Evolutionary conservation across 2,113 vertebrate genomes (phyloP).

Genomic region (Halcyon senegalensis): DNA sequence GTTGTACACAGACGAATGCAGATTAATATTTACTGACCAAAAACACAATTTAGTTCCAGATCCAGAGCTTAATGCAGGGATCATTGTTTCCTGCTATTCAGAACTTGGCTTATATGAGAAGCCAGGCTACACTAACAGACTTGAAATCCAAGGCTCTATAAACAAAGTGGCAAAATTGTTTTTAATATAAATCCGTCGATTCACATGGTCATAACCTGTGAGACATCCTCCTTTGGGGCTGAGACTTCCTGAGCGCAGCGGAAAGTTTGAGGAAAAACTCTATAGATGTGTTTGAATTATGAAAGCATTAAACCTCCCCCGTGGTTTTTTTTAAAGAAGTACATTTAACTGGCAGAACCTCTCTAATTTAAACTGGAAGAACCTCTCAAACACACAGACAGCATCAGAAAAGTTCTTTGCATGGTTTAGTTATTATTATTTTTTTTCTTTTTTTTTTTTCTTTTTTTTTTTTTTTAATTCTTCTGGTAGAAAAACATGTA

Average conservation of each 20-base stretch:
- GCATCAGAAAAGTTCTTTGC: background rate
- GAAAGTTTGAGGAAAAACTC: slow-evolving; percentile 46
- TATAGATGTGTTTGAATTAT: slow-evolving; percentile 7
- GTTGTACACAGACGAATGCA: background rate
- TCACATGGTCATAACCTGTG: background rate
- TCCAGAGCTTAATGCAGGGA: background rate
- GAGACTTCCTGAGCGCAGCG: slow-evolving; percentile 38
- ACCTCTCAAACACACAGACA: background rate
- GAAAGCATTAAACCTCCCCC: background rate
- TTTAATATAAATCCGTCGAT: slow-evolving; percentile 6
- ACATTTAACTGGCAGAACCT: slow-evolving; percentile 6
- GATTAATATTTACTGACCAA: background rate
- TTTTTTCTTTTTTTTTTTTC: background rate
- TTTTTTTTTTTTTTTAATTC: background rate
- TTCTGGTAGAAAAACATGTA: background rate
- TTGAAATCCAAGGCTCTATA: background rate
- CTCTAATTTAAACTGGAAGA: background rate
- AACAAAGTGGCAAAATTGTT: slow-evolving; percentile 24
- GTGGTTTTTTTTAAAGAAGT: background rate
- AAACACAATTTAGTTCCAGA: background rate
- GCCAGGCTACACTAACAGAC: background rate
- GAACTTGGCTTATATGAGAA: background rate
- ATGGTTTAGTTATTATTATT: background rate
- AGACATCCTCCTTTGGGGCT: slow-evolving; percentile 15
- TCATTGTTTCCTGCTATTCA: background rate